Evolutionary conservation across 2,797 vertebrate genomes (phyloP).

Genomic region (Enteromius thamalakanensis): DNA sequence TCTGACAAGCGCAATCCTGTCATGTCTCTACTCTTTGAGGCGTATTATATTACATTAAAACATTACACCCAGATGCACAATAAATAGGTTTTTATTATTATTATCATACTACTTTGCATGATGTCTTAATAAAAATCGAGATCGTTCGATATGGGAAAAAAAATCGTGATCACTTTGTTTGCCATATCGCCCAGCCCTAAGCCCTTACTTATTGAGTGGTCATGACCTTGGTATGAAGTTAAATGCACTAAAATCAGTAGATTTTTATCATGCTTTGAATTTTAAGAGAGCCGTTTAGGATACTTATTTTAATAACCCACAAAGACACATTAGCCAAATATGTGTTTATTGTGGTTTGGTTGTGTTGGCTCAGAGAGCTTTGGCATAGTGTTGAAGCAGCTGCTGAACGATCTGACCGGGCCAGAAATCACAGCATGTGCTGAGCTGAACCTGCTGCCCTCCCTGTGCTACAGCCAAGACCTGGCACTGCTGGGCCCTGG

Average conservation of each 20-base stretch:
- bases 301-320: background rate
- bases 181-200: no score
- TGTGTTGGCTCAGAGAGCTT: constrained; percentile 77
- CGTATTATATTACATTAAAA: no score
- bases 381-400: constrained; percentile 83
- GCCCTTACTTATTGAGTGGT: background rate
- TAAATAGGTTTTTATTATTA: no score
- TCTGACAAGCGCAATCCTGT: no score
- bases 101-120: no score
- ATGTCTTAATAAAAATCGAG: no score
- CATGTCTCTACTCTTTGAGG: no score
- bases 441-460: constrained; percentile 82
- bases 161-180: no score
- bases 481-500: constrained; percentile 81
- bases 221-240: background rate
- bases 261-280: background rate
- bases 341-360: constrained; percentile 23
- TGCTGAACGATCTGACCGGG: constrained; percentile 84
- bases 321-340: background rate
- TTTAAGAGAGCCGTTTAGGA: background rate
- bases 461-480: constrained; percentile 85
- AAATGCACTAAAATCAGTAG: background rate
- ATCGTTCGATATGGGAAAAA: no score
- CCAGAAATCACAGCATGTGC: constrained; percentile 79
- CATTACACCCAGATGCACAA: no score